Percentiles rank a stretch among this genome's conserved stretches.
Evolutionary conservation across 2,797 vertebrate genomes (phyloP).

Genomic region (Oreortyx pictus): DNA sequence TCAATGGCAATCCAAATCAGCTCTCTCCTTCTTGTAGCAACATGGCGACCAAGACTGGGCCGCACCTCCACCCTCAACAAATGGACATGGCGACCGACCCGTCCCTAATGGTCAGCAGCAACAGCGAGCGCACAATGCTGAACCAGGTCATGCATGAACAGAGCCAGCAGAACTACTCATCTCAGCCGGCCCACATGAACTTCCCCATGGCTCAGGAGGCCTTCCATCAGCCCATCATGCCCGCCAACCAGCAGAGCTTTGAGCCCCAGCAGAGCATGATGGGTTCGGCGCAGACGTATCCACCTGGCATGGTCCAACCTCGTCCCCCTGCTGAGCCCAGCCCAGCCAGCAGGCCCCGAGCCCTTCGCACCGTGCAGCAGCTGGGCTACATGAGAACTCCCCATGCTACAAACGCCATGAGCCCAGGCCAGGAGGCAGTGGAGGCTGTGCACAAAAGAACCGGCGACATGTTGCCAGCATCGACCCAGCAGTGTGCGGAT

Average conservation of each 20-base stretch:
- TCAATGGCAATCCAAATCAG: constrained; percentile 76
- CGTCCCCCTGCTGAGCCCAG: constrained; percentile 87
- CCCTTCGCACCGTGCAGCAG: constrained; percentile 79
- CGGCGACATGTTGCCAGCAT: constrained; percentile 32
- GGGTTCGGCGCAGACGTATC: constrained; percentile 68
- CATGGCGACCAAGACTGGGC: constrained; percentile 66
- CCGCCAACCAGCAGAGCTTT: constrained; percentile 81
- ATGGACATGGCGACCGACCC: constrained; percentile 59
- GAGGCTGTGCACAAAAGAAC: constrained; percentile 87
- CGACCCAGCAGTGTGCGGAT: constrained; percentile 66
- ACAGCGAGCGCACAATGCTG: constrained; percentile 73
- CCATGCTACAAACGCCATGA: constrained; percentile 70
- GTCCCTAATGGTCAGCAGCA: constrained; percentile 63
- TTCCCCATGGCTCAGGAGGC: constrained; percentile 73
- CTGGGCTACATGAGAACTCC: constrained; percentile 82
- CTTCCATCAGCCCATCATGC: constrained; percentile 76
- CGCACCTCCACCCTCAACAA: constrained; percentile 74
- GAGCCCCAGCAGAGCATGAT: constrained; percentile 77
- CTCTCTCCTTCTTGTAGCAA: constrained; percentile 79
- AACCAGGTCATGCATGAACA: constrained; percentile 68
- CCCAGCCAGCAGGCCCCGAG: constrained; percentile 79
- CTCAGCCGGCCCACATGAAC: constrained; percentile 74
- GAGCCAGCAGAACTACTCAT: constrained; percentile 82
- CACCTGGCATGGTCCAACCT: constrained; percentile 84
- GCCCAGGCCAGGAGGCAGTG: constrained; percentile 75